phyloP scores from a whole-genome alignment of 2,113 vertebrate genomes.

The Leucopsar rothschildi region DNA sequence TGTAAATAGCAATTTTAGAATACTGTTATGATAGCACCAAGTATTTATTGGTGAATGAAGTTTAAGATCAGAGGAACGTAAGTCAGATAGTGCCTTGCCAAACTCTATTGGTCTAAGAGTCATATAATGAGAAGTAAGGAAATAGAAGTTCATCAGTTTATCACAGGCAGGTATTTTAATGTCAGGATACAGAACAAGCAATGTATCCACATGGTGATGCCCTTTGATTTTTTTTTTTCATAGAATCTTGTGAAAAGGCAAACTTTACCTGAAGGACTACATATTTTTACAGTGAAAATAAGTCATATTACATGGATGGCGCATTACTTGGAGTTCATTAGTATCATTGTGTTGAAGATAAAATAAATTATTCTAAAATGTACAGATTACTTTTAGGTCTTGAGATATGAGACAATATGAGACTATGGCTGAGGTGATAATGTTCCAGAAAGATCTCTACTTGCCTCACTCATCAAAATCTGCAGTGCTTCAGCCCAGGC shows the following conservation, averaged over 20 bases:
- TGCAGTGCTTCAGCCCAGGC: neutral
- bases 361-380: neutral
- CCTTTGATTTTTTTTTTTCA: neutral
- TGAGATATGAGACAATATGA: neutral
- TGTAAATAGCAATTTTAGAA: neutral
- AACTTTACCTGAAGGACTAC: neutral
- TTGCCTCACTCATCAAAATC: neutral
- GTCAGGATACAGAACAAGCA: neutral
- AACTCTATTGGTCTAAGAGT: neutral
- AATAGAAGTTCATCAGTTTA: neutral
- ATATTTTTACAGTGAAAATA: neutral
- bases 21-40: neutral
- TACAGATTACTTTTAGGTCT: neutral
- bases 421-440: neutral
- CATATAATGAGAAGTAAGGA: neutral
- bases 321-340: neutral
- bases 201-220: neutral
- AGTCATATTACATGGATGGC: neutral
- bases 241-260: neutral
- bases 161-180: neutral
- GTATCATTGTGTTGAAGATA: neutral
- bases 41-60: neutral
- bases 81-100: neutral
- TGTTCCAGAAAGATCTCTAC: neutral
- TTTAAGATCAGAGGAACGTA: neutral